Evolutionary conservation across 2,888 invertebrate genomes (phyloP), one percentile per base, ranked within the genome.

Genomic region (Oscheius sp.): DNA sequence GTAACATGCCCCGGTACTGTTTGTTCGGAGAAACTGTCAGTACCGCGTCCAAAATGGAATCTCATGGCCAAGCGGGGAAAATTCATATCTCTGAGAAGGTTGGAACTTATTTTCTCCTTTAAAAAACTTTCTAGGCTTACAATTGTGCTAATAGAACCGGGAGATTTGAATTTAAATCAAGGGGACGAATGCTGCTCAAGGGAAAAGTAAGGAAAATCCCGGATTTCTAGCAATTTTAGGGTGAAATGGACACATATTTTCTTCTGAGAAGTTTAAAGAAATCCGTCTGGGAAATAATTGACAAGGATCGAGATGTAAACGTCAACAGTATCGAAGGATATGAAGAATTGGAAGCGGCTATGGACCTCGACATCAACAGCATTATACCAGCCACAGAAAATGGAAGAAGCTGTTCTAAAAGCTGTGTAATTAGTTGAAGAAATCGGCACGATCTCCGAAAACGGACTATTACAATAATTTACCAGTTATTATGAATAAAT

Each of bases 321-420:
- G 64, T 84, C 2, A 76, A 86, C 74, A 83, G 82, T 46, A 86
- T 86, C 27, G 86, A 86, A 70, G 86, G 86, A n/a, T 86, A 84
- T 45, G 80, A 85, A 16, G 86, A 86, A 49, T 72, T 86, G 35
- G 80, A 80, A 25, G 27, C 71, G 12, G 61, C 23, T 52, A 29
- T 49, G n/a, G 66, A 66, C 1, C 13, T 12, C n/a, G 66, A 49
- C 16, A 12, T 6, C 5, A 41, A 13, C 13, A 23, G 35, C n/a
- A 27, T 35, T 23, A 9, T 66, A 16, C 25, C 49, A 7, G 35
- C 16, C n/a, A 12, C 29, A 2, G 66, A 27, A 2, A n/a, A 52
- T 3, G 5, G 35, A 7, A 18, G 25, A 9, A 18, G 6, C 6
- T 23, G 12, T 25, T 66, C 66, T 1, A 66, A 66, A 29, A 27